Evolutionary conservation across 2,113 vertebrate species (phyloP).

Genomic region (Urocolius indicus): DNA sequence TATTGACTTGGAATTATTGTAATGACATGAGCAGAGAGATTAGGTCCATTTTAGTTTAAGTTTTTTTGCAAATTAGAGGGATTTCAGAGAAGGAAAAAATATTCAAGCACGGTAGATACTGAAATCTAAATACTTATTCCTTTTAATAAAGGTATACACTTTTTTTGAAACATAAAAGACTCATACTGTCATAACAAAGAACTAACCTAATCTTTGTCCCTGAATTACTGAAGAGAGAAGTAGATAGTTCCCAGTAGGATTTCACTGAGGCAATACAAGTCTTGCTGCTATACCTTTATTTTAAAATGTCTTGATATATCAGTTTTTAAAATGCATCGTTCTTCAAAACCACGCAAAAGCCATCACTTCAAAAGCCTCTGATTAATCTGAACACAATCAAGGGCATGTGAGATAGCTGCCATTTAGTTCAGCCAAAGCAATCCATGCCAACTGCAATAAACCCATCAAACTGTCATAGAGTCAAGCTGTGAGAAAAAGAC

Average conservation of each 20-base stretch:
- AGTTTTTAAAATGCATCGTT: constrained; percentile 64
- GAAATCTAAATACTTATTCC: background rate
- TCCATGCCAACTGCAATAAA: constrained; percentile 78
- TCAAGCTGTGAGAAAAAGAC: constrained; percentile 80
- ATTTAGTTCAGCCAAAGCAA: constrained; percentile 76
- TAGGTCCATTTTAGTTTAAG: constrained; percentile 15
- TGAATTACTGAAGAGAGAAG: background rate
- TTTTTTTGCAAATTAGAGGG: constrained; percentile 15
- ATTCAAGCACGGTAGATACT: background rate
- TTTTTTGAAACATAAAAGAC: background rate
- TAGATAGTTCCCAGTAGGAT: background rate
- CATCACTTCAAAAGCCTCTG: constrained; percentile 74
- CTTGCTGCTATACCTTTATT: background rate
- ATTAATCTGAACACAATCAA: constrained; percentile 78
- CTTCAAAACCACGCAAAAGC: constrained; percentile 61
- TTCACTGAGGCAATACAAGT: background rate
- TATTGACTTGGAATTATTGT: constrained; percentile 47
- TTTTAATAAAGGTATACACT: background rate
- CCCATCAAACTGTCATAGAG: constrained; percentile 76
- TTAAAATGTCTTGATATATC: constrained; percentile 32
- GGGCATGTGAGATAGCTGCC: constrained; percentile 69
- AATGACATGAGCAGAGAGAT: constrained; percentile 29
- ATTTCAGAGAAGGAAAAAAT: constrained; percentile 21
- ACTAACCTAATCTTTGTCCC: background rate
- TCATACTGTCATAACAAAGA: background rate